Evolutionary conservation across 1,140 invertebrate genomes (phyloP), one percentile per base, ranked within the genome.

Genomic region (Nilaparvata lugens): DNA sequence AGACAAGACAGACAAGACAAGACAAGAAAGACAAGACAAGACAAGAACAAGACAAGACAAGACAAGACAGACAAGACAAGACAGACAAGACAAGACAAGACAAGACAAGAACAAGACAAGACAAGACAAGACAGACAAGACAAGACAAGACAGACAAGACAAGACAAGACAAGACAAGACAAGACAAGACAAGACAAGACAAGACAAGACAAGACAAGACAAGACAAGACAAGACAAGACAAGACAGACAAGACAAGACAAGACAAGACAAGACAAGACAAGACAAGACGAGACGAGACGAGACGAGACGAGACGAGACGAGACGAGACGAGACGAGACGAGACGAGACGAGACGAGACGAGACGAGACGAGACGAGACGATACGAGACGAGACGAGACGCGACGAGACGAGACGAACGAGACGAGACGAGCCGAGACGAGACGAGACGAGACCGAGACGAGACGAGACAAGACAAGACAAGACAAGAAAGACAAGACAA

Each of bases 321-420:
- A 38, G 53, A 28, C 4, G 21, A 56, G 25, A 56, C 25, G 23
- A 4, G 14, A 38, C 25, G 13, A 38, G 2, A 1, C 5, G 53
- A 4, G 38, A 42, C 52, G 52, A 19, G 52, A 54, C 13, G 52
- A 3, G 19, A 21, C 5, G 52, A 28, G 23, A 55, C 21, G 14
- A 43, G 53, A 31, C 28, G 53, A 2, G 53, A 56, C 54, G 54
- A 38, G 31, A 56, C 54, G 54, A 18, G 54, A 56, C 54, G 54
- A 38, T 25, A 56, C 25, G 54, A 5, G 31, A 56, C n/a, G n/a
- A n/a, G n/a, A n/a, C n/a, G n/a, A n/a, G n/a, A n/a, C n/a, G n/a
- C n/a, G n/a, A n/a, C n/a, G 13, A 13, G 21, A 28, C 18, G 28
- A 2, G 28, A 21, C 13, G 13, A 52, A 9, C 9, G 7, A 19